These are phyloP conservation scores for Rhynchonema sp. DNA, from an alignment of 2,888 invertebrate species.

Conservation along the genomic window DNA sequence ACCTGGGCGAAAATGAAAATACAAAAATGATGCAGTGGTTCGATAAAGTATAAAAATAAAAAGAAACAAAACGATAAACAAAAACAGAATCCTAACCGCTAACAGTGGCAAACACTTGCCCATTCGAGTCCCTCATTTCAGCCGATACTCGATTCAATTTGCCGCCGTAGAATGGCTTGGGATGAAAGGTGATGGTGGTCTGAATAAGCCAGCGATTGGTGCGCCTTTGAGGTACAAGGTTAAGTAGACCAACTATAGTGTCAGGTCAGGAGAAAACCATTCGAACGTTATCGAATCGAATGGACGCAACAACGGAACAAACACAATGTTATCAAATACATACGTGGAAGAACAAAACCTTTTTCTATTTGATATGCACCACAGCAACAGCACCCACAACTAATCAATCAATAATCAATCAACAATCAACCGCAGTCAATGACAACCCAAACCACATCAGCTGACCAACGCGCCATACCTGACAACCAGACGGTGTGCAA, in stretches of 20 bases:
- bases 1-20: not conserved
- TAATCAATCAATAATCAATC: too few relatives aligned
- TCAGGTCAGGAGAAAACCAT: too few relatives aligned
- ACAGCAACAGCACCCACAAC: too few relatives aligned
- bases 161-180: constrained; percentile 39
- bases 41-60: not conserved
- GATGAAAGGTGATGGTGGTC: constrained; percentile 34
- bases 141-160: constrained; percentile 34
- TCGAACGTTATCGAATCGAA: too few relatives aligned
- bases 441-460: not conserved
- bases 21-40: not conserved
- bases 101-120: constrained; percentile 42
- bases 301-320: too few relatives aligned
- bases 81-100: constrained; percentile 45
- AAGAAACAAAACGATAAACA: not conserved
- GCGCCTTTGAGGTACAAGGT: too few relatives aligned
- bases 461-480: not conserved
- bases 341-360: too few relatives aligned
- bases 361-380: too few relatives aligned
- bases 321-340: too few relatives aligned
- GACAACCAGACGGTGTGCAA: not conserved
- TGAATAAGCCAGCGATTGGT: constrained; percentile 32
- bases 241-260: too few relatives aligned
- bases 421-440: too few relatives aligned
- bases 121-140: constrained; percentile 31